Percentiles rank a stretch among this genome's conserved stretches.
Conservation (phyloP, 1,140 invertebrate genomes). For the Drosophila erecta region DNA sequence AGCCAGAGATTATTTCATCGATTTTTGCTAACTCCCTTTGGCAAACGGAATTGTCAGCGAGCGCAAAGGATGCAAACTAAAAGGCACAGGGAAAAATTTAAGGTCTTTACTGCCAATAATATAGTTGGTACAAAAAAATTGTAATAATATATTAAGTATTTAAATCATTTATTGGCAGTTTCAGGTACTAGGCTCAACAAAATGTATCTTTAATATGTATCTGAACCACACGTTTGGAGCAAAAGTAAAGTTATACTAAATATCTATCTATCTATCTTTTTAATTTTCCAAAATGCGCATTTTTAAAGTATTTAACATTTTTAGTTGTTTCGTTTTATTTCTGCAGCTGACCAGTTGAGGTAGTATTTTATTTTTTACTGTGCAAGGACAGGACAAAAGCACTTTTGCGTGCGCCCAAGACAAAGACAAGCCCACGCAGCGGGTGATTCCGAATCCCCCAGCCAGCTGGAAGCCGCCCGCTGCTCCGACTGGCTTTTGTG, state of each 20-base stretch:
- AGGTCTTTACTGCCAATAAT: background rate
- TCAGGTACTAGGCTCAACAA: too few relatives aligned
- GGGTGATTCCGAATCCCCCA: slow-evolving; percentile 14
- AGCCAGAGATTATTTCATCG: slow-evolving; percentile 55
- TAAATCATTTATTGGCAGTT: too few relatives aligned
- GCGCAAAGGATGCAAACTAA: background rate
- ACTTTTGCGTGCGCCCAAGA: slow-evolving; percentile 36
- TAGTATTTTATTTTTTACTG: slow-evolving; percentile 11
- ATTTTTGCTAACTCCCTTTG: slow-evolving; percentile 29
- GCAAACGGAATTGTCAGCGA: slow-evolving; percentile 3
- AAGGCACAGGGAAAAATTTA: slow-evolving; percentile 3
- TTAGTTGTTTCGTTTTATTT: too few relatives aligned
- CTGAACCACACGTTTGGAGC: too few relatives aligned
- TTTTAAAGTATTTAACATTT: too few relatives aligned
- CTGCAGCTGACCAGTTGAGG: background rate
- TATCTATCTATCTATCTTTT: too few relatives aligned
- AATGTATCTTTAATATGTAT: too few relatives aligned
- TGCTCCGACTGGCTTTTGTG: slow-evolving; percentile 54
- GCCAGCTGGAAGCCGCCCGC: slow-evolving; percentile 30
- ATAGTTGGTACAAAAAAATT: too few relatives aligned
- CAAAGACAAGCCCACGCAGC: slow-evolving; percentile 35
- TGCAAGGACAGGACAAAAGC: slow-evolving; percentile 27
- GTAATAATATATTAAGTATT: too few relatives aligned
- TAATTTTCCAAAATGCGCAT: too few relatives aligned
- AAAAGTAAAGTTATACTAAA: too few relatives aligned